Base-by-base conservation (phyloP, 2,888 invertebrate genomes). In the Siphlonurus alternatus region DNA sequence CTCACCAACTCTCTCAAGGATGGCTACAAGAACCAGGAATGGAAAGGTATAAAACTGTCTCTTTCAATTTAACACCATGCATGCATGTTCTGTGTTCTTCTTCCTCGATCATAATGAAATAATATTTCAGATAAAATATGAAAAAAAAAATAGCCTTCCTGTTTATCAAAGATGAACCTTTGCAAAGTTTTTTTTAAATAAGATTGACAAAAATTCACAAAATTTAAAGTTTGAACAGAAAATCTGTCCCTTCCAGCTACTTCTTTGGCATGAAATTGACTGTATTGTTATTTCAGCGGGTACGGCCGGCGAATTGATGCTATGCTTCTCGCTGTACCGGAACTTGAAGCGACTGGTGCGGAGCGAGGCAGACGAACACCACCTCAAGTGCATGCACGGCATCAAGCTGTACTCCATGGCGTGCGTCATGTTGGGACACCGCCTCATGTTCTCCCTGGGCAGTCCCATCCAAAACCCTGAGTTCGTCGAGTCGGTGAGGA, bases 341-440 rank as follows among this genome's bases (percentile, higher is more conserved):
- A 85, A 83, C 67, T 71, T 81, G 59, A 79, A 78, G 70, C 84
- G 84, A 73, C 78, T 85, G 23, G 74, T 83, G 24, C 78, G 79
- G 0, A 79, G 81, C 0, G 81, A 81, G 66, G 78, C 80, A 63
- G 77, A 79, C 60, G 81, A 82, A 38, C 71, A 83, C 10, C 83
- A 85, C 24, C 74, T 88, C 63, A 83, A 85, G 67, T 84, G 84
- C 69, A 76, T 77, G 25, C 72, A 70, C 65, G 85, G 85, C 0
- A 82, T 88, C 53, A 86, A 85, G 71, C 80, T 83, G 18, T 70
- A 86, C 61, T 81, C 85, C 0, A 88, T 88, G 87, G 67, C 80
- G 0, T 78, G 86, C 61, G 86, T 88, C 61, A 75, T 87, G 3
- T 77, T 78, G 51, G 86, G 86, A 0, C 87, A 88, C 71, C 81